Percentiles rank a stretch among this genome's conserved stretches.
phyloP scores from a whole-genome alignment of 2,797 vertebrate species.

The Notamacropus eugenii region DNA sequence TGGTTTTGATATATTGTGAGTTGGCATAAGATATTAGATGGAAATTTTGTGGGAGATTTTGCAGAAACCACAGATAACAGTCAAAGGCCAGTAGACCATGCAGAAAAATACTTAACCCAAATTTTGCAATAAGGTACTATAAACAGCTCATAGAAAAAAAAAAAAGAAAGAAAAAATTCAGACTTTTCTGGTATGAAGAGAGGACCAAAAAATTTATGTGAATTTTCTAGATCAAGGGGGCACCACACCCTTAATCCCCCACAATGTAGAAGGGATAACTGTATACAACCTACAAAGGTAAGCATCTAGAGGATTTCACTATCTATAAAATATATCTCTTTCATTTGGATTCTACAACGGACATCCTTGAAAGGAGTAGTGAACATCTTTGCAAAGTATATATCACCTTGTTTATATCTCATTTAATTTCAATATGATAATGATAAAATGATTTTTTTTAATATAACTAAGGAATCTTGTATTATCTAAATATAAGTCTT shows the following conservation, averaged over 20 bases:
- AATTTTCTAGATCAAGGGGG: neutral
- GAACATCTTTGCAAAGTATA: too few species aligned
- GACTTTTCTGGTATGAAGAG: neutral
- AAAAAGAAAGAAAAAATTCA: neutral
- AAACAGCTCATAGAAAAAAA: neutral
- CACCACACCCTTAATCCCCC: neutral
- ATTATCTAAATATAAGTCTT: neutral
- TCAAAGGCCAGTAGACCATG: neutral
- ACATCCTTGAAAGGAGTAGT: too few species aligned
- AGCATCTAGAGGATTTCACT: too few species aligned
- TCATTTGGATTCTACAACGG: too few species aligned
- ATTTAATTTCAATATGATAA: neutral
- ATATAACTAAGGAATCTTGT: neutral
- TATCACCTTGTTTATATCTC: too few species aligned
- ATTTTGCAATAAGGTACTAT: neutral
- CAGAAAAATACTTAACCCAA: neutral
- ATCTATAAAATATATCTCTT: too few species aligned
- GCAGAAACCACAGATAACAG: neutral
- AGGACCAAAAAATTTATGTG: neutral
- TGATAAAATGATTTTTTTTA: neutral
- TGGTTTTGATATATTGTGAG: neutral
- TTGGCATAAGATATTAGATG: neutral
- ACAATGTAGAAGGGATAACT: neutral
- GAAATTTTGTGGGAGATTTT: neutral
- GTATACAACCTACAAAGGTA: too few species aligned